A percentile compares a stretch with the other conserved stretches of the same genome.
Evolutionary conservation across 2,113 vertebrate species (phyloP).

Genomic region (Cygnus buccinator): DNA sequence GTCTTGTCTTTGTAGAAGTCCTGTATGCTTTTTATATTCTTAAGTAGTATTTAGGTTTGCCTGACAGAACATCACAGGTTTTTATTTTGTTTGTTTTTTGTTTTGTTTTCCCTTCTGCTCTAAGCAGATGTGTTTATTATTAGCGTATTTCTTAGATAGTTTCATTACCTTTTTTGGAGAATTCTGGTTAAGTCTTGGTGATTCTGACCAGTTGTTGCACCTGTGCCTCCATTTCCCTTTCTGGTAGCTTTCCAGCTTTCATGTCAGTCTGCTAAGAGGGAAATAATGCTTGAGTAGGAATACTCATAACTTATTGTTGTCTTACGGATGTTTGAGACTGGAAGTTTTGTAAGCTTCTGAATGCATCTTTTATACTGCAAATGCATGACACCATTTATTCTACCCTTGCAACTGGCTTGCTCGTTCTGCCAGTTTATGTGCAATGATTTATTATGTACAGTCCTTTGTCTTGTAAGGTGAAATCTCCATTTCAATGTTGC

Average conservation of each 20-base stretch:
- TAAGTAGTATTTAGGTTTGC: not conserved
- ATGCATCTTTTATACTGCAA: not conserved
- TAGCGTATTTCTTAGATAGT: not conserved
- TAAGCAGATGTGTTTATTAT: not conserved
- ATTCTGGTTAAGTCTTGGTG: not conserved
- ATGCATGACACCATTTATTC: not conserved
- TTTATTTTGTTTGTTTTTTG: not conserved
- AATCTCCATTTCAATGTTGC: not conserved
- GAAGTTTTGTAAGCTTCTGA: not conserved
- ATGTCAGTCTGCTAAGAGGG: not conserved
- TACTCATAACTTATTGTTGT: not conserved
- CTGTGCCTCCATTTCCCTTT: not conserved
- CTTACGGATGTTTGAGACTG: not conserved
- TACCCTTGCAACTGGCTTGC: not conserved
- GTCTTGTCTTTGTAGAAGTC: not conserved
- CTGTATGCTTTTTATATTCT: not conserved
- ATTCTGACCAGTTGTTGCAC: not conserved
- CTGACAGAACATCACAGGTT: too few relatives aligned
- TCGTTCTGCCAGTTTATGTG: not conserved
- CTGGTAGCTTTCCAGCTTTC: not conserved
- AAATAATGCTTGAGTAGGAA: not conserved
- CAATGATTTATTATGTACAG: not conserved
- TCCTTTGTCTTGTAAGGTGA: not conserved
- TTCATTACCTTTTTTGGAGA: not conserved
- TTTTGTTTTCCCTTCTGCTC: not conserved